These are phyloP conservation scores for Podarcis siculus DNA, from an alignment of 2,797 vertebrate species.

Conservation along the genomic window DNA sequence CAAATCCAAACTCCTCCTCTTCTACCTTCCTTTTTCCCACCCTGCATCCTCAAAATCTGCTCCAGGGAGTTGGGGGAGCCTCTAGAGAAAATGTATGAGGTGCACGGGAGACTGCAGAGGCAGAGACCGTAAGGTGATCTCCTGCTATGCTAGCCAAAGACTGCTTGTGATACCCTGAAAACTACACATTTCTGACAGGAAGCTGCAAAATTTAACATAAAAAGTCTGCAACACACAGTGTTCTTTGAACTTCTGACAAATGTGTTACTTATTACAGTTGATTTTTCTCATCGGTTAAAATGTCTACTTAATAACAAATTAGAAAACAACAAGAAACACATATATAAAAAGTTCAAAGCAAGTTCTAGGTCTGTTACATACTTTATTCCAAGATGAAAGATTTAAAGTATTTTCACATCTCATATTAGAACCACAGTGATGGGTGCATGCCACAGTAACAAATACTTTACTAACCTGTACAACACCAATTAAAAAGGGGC, in stretches of 20 bases:
- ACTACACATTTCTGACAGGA: background rate
- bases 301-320: background rate
- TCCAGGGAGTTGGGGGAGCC: no score
- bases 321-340: rapidly evolving
- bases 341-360: background rate
- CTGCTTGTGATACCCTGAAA: no score
- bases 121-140: no score
- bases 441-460: background rate
- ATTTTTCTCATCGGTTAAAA: background rate
- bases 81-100: no score
- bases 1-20: no score
- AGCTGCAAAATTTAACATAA: background rate
- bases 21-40: background rate
- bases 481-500: constrained; percentile 91
- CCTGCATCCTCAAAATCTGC: no score
- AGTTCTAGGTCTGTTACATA: background rate
- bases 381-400: background rate
- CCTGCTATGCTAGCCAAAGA: no score
- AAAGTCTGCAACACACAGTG: no score
- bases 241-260: no score
- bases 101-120: no score
- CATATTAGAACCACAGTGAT: background rate
- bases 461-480: constrained; percentile 83
- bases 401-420: background rate
- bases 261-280: no score